Percentiles rank a stretch among this genome's conserved stretches.
Evolutionary conservation across 2,113 vertebrate genomes (phyloP).

Genomic region (Phoxinus phoxinus): DNA sequence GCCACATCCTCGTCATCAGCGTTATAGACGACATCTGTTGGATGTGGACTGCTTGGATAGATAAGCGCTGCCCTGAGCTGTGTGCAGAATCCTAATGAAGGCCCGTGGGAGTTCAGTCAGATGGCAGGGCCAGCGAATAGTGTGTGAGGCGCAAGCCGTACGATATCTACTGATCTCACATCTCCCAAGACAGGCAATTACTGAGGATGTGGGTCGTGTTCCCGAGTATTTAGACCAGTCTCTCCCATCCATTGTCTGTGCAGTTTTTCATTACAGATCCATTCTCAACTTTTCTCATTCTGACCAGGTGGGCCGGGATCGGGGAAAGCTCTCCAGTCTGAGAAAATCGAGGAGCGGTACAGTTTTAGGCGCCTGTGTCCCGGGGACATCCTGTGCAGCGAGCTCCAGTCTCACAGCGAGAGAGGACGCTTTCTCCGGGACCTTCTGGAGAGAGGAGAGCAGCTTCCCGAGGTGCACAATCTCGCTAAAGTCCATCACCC

Average conservation of each 20-base stretch:
- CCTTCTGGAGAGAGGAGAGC: constrained; percentile 80
- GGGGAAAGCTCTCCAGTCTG: constrained; percentile 87
- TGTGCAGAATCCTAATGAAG: constrained; percentile 18
- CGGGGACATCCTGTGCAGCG: constrained; percentile 80
- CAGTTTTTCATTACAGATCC: neutral
- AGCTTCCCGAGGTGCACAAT: constrained; percentile 80
- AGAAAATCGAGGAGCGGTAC: constrained; percentile 84
- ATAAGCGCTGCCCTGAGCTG: constrained; percentile 7
- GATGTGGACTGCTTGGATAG: neutral
- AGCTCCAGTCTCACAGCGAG: constrained; percentile 79
- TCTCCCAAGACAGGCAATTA: constrained; percentile 25
- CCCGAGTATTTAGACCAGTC: neutral
- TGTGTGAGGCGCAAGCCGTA: neutral
- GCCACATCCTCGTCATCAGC: neutral
- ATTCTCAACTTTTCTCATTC: neutral
- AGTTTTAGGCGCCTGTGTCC: constrained; percentile 80
- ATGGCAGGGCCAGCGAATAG: neutral
- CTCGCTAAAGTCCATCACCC: neutral
- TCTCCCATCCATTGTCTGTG: neutral
- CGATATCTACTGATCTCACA: neutral
- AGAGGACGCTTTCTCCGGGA: constrained; percentile 85
- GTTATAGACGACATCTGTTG: neutral
- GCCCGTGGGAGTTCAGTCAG: neutral
- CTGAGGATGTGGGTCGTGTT: constrained; percentile 1
- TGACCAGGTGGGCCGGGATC: constrained; percentile 88